Conservation (phyloP, 2,888 invertebrate genomes). For the Ophion ventricosus region DNA sequence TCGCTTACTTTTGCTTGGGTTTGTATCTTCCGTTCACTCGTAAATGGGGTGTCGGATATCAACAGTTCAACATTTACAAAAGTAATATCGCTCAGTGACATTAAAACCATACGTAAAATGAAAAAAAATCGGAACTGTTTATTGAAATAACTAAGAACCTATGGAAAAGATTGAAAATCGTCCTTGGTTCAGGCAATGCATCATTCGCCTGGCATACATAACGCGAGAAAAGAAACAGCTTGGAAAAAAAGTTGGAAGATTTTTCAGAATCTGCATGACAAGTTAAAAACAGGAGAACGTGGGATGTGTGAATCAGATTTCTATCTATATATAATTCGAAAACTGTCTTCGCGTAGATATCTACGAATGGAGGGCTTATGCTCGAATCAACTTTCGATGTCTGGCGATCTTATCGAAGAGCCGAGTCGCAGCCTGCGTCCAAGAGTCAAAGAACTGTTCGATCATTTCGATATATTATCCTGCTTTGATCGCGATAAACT, state of each 20-base stretch:
- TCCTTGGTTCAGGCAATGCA: too few species aligned
- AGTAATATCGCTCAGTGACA: too few species aligned
- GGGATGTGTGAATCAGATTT: neutral
- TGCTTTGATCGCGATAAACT: conserved; percentile 40
- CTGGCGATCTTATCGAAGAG: conserved; percentile 13
- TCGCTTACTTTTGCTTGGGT: too few species aligned
- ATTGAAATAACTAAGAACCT: too few species aligned
- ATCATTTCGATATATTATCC: conserved; percentile 44
- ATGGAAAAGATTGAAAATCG: too few species aligned
- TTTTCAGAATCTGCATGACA: neutral
- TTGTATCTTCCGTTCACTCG: too few species aligned
- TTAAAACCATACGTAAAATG: too few species aligned
- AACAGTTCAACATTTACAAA: too few species aligned
- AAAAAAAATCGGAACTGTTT: too few species aligned
- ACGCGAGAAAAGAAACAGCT: too few species aligned
- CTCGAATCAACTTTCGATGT: conserved; percentile 28
- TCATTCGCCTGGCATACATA: too few species aligned
- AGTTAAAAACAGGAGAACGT: neutral
- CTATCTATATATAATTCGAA: neutral
- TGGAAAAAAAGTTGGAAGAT: neutral
- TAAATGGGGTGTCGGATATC: too few species aligned
- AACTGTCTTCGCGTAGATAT: neutral
- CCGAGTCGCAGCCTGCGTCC: neutral
- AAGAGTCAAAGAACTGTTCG: conserved; percentile 14
- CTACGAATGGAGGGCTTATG: neutral